Percentiles rank a stretch among this genome's conserved stretches.
Conservation (phyloP, 2,888 invertebrate genomes). For the Drosophila phalerata region DNA sequence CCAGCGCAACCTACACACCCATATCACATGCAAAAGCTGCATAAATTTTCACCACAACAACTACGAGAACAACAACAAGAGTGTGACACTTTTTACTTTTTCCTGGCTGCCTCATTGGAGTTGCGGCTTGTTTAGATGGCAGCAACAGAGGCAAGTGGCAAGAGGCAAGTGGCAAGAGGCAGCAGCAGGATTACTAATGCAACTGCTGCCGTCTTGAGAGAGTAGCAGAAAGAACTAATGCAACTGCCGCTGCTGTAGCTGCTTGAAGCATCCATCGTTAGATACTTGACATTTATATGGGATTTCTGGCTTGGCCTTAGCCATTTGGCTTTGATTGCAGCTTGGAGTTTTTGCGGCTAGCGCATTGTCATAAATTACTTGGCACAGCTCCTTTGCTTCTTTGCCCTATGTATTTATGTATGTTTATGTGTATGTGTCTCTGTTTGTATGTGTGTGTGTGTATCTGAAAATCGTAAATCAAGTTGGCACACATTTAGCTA, state of each 20-base stretch:
- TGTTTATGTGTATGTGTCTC: not conserved
- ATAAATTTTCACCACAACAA: slow-evolving; percentile 56
- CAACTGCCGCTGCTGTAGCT: slow-evolving; percentile 47
- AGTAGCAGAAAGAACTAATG: slow-evolving; percentile 38
- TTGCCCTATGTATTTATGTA: slow-evolving; percentile 7
- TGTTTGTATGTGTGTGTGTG: slow-evolving; percentile 30
- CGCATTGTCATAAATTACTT: slow-evolving; percentile 77
- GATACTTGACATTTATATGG: slow-evolving; percentile 77
- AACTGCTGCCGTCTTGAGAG: slow-evolving; percentile 42
- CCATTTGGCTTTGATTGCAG: slow-evolving; percentile 78
- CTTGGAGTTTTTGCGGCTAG: slow-evolving; percentile 73
- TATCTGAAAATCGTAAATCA: slow-evolving; percentile 78
- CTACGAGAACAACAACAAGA: slow-evolving; percentile 20
- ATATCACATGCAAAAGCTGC: slow-evolving; percentile 67
- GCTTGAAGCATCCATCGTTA: slow-evolving; percentile 69
- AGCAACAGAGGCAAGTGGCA: slow-evolving; percentile 12
- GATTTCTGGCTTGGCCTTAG: slow-evolving; percentile 71
- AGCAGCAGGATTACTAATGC: slow-evolving; percentile 40
- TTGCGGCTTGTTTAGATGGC: slow-evolving; percentile 51
- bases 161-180: slow-evolving; percentile 12
- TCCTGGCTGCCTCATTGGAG: slow-evolving; percentile 61
- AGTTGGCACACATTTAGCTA: slow-evolving; percentile 49
- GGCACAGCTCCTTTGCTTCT: slow-evolving; percentile 49
- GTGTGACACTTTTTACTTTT: slow-evolving; percentile 48
- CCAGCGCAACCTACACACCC: slow-evolving; percentile 32